Conservation (phyloP, 2,113 vertebrate genomes). For the Ailurus styani region DNA sequence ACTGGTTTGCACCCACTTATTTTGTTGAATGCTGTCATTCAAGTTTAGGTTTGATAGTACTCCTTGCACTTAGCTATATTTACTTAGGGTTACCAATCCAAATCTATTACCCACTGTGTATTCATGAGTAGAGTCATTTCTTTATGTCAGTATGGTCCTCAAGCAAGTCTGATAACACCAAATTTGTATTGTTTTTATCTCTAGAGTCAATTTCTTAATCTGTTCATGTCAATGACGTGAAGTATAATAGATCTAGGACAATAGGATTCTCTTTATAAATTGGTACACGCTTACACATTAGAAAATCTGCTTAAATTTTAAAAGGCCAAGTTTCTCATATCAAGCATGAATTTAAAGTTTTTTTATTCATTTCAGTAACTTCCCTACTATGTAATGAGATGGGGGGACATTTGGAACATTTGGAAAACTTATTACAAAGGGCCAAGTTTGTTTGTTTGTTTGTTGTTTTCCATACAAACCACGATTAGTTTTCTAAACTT, state of each 20-base stretch:
- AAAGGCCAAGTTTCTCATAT: neutral
- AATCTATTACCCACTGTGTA: neutral
- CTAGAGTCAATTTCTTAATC: neutral
- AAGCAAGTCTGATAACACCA: neutral
- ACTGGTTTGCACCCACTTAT: neutral
- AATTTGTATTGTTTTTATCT: neutral
- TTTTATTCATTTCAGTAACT: neutral
- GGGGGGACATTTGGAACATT: neutral
- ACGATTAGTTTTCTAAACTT: neutral
- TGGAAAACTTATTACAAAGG: neutral
- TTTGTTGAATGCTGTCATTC: neutral
- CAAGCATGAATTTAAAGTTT: neutral
- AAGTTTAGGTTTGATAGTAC: neutral
- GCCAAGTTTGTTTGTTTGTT: neutral
- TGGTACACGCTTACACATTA: neutral
- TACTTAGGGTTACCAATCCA: neutral
- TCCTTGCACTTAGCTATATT: neutral
- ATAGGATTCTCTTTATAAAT: neutral
- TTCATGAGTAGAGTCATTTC: neutral
- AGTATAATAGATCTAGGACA: neutral
- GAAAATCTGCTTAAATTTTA: neutral
- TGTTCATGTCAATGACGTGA: neutral
- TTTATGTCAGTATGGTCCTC: neutral
- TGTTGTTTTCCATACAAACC: neutral
- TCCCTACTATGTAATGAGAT: neutral